Percentiles rank a stretch among this genome's conserved stretches.
Conservation (phyloP, 1,140 invertebrate genomes). For the Drosophila nikananu region DNA sequence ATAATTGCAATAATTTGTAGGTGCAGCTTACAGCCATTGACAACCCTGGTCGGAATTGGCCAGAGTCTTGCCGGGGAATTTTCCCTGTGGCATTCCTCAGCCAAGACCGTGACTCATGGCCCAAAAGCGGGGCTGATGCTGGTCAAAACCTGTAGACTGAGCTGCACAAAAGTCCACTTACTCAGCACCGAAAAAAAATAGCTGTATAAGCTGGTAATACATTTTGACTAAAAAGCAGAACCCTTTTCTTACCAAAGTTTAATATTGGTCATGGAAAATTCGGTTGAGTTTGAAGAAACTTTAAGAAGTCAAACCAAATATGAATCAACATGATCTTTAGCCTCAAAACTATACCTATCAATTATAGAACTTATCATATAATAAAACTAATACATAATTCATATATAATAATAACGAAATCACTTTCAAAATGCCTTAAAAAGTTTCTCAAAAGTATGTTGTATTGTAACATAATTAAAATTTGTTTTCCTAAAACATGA, state of each 20-base stretch:
- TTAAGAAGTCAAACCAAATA: background rate
- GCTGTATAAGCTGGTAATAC: background rate
- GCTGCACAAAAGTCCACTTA: conserved; percentile 54
- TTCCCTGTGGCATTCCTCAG: conserved; percentile 62
- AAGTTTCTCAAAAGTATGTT: too few relatives aligned
- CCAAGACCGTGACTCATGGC: conserved; percentile 51
- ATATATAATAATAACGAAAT: background rate
- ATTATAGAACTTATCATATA: background rate
- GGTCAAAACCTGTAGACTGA: conserved; percentile 64
- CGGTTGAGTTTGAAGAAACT: background rate
- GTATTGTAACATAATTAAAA: background rate
- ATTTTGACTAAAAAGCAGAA: background rate
- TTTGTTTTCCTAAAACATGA: background rate
- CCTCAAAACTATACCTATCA: too few relatives aligned
- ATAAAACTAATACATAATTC: background rate
- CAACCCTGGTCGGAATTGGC: conserved; percentile 55
- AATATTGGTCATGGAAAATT: background rate
- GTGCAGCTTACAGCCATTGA: conserved; percentile 57
- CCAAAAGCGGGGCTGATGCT: conserved; percentile 46
- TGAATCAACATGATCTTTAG: background rate
- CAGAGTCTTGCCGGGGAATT: conserved; percentile 21
- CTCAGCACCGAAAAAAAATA: conserved; percentile 22
- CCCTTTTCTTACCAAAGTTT: background rate
- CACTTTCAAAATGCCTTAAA: background rate
- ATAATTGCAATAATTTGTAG: conserved; percentile 55